Base-by-base conservation (phyloP, 2,797 vertebrate species). In the Enoplosus armatus region DNA sequence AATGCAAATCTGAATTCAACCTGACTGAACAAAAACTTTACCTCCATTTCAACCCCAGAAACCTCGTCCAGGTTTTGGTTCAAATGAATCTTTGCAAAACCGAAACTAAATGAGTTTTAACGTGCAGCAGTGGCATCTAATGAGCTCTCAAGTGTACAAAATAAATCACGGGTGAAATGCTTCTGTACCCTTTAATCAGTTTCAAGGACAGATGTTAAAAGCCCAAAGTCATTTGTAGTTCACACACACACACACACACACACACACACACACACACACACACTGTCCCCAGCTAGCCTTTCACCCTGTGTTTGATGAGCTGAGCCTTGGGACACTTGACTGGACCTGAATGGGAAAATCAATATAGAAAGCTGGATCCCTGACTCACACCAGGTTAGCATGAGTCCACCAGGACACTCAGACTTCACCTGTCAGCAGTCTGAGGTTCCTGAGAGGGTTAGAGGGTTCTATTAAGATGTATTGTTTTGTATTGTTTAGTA, bases 281-380 rank as follows among this genome's bases (percentile, higher is more conserved):
- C 39, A 10, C 16, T 16, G 62, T 74, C 39, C 35, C 16, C 75
- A 77, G 82, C 37, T 31, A 29, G 35, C 48, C 66, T 77, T 84
- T 85, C 75, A 83, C 56, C 58, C 72, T 26, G 51, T 45, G 55
- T 61, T 64, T 85, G 88, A 80, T 66, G 80, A 83, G 77, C 35
- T 18, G 75, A 70, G 74, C 83, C 75, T 27, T 26, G 62, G 51
- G 79, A 86, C 74, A 26, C 27, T 41, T 20, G 7, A 56, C 56
- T 18, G 18, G 60, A 70, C 54, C 70, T 27, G 56, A 72, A 74
- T 58, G 69, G 69, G 37, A 45, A 82, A 79, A 86, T 88, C 84
- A 39, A 86, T 79, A 63, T 15, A 26, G 62, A 8, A 47, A 59
- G 22, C 14, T 55, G 53, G 81, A 90, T 83, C 48, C 70, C 54